Conservation (phyloP, 2,888 invertebrate species). For the Polydrusus pterygomalis region DNA sequence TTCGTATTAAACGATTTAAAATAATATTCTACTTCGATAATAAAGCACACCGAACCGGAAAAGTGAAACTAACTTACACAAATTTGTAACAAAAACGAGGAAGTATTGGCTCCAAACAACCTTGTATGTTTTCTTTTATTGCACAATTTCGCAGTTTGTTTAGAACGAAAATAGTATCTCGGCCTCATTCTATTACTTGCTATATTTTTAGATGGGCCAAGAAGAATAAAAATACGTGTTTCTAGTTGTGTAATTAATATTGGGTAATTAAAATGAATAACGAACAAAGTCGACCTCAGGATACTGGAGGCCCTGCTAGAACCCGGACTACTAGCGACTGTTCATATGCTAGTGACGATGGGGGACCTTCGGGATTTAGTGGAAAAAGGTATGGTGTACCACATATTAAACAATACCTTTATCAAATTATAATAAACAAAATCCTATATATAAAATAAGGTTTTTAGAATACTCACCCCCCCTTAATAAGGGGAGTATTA, state of each 20-base stretch:
- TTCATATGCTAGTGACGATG: slow-evolving; percentile 69
- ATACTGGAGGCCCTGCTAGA: slow-evolving; percentile 59
- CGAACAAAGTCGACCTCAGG: slow-evolving; percentile 52
- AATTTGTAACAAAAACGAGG: slow-evolving; percentile 4
- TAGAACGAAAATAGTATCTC: slow-evolving; percentile 44
- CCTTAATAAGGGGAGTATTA: too few relatives aligned
- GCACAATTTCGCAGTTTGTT: slow-evolving; percentile 35
- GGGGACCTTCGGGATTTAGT: slow-evolving; percentile 60
- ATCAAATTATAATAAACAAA: neutral
- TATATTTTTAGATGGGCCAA: slow-evolving; percentile 30
- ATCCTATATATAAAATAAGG: too few relatives aligned
- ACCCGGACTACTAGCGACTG: slow-evolving; percentile 69
- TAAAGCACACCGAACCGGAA: neutral
- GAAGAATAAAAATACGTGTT: neutral
- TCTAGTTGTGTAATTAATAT: neutral
- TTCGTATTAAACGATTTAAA: neutral
- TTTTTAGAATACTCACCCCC: too few relatives aligned
- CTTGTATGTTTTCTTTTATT: slow-evolving; percentile 42
- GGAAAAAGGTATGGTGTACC: slow-evolving; percentile 63
- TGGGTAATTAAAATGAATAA: slow-evolving; percentile 35
- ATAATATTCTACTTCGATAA: neutral
- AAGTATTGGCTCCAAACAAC: slow-evolving; percentile 24
- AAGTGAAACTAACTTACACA: slow-evolving; percentile 15
- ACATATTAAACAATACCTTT: neutral
- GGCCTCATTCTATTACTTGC: slow-evolving; percentile 37